Base-by-base conservation (phyloP, 2,797 vertebrate species). In the Psittacula derbiana region DNA sequence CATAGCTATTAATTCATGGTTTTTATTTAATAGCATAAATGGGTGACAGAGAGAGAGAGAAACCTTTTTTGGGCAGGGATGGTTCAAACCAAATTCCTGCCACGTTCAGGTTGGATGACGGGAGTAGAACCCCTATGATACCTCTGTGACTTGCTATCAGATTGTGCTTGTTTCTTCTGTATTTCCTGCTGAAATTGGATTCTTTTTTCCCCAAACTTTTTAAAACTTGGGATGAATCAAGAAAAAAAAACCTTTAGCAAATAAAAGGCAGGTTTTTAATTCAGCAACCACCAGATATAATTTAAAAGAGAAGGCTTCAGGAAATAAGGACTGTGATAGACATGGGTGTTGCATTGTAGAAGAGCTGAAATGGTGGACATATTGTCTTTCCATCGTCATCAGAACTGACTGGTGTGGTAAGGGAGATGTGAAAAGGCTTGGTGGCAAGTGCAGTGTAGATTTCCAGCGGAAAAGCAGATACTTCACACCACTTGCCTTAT, bases 201-300 rank as follows among this genome's bases (percentile, higher is more conserved):
- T 80, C 4, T 55, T 84, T 72, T 38, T 74, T 67, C 25, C 36
- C 38, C 24, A 41, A 93, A 71, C 41, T 49, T 91, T 73, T 44
- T 87, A 93, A 96, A 97, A 92, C 57, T 93, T 79, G 52, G 75
- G 74, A 87, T 92, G 87, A 97, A 92, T 97, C 67, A 92, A 73
- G 6, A 95, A 84, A 97, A 71, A 96, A 71, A 41, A 88, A 52
- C 58, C 82, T 53, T 89, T 84, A 96, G 95, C 28, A 69, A 96
- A 92, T 94, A 87, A 95, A 92, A 96, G 47, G 62, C 74, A 92
- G 20, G 10, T 89, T 92, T 96, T 92, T 2, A 88, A 95, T 94
- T 93, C 64, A 58, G 11, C 72, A 91, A 75, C 28, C n/a, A 90
- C 53, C 28, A 95, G 72, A 91, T 74, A 82, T 96, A 91, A 97